phyloP scores from a whole-genome alignment of 2,888 invertebrate genomes.

The Tuta absoluta region DNA sequence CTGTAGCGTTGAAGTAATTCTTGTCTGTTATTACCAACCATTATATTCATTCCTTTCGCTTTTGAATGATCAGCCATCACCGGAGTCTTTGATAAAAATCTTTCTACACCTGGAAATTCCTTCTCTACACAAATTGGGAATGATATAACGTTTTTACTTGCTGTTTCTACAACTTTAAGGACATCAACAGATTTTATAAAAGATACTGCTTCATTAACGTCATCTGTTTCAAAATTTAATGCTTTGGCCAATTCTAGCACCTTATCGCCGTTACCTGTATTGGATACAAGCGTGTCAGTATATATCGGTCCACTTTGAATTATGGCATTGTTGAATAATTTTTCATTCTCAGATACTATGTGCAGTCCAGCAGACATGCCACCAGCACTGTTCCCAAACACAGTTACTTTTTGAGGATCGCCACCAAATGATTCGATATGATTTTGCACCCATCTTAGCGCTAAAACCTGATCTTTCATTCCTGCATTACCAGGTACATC shows the following conservation, averaged over 20 bases:
- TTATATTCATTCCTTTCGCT: constrained; percentile 39
- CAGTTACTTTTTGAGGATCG: constrained; percentile 33
- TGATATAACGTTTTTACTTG: background rate
- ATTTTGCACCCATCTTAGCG: constrained; percentile 36
- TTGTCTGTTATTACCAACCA: constrained; percentile 45
- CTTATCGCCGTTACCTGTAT: constrained; percentile 32
- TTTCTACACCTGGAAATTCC: constrained; percentile 43
- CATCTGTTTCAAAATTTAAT: constrained; percentile 36
- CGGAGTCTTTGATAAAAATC: constrained; percentile 41
- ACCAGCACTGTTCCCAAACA: too few relatives aligned
- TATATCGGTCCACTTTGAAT: constrained; percentile 53
- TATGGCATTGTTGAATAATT: constrained; percentile 53
- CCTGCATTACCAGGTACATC: constrained; percentile 40
- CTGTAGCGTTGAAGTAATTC: constrained; percentile 36
- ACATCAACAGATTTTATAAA: constrained; percentile 37
- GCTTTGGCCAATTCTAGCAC: constrained; percentile 37
- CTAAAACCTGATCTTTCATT: constrained; percentile 38
- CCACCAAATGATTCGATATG: constrained; percentile 39
- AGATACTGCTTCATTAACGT: constrained; percentile 37
- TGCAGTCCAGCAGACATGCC: constrained; percentile 41
- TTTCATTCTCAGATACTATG: constrained; percentile 47
- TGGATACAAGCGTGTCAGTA: constrained; percentile 30
- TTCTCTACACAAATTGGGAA: constrained; percentile 45
- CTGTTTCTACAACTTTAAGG: constrained; percentile 38
- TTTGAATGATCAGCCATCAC: constrained; percentile 37